These are phyloP conservation scores for Apistogramma diplotaenia DNA, from an alignment of 2,113 vertebrate genomes.

Conservation along the genomic window DNA sequence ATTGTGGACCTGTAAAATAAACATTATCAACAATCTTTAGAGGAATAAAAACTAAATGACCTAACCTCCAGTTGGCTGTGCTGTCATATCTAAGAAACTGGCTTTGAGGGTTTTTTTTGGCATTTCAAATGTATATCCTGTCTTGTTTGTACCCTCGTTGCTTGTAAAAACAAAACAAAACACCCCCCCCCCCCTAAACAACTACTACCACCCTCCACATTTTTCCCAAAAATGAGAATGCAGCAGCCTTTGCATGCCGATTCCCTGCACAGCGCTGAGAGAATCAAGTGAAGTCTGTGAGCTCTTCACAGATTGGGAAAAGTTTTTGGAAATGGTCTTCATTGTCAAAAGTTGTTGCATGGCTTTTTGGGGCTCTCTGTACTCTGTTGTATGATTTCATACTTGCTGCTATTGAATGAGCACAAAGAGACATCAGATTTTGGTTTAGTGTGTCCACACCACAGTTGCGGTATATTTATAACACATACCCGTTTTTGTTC, in stretches of 20 bases:
- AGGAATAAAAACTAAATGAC: background rate
- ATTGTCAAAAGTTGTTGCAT: constrained; percentile 42
- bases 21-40: background rate
- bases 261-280: constrained; percentile 36
- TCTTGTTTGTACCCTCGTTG: constrained; percentile 27
- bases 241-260: constrained; percentile 41
- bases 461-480: constrained; percentile 13
- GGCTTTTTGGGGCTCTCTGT: constrained; percentile 47
- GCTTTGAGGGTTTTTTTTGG: constrained; percentile 13
- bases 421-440: constrained; percentile 60
- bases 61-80: constrained; percentile 10
- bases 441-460: constrained; percentile 34
- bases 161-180: constrained; percentile 21
- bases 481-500: background rate
- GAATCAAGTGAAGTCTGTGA: constrained; percentile 31
- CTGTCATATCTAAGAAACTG: constrained; percentile 49
- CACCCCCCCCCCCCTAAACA: background rate
- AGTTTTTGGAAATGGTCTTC: constrained; percentile 1
- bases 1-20: background rate
- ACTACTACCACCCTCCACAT: background rate
- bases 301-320: constrained; percentile 10
- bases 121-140: constrained; percentile 40
- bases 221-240: background rate
- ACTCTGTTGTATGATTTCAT: constrained; percentile 53
- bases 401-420: constrained; percentile 67